phyloP scores from a whole-genome alignment of 1,140 invertebrate genomes.

The Pseudomyrmex dendroicus region DNA sequence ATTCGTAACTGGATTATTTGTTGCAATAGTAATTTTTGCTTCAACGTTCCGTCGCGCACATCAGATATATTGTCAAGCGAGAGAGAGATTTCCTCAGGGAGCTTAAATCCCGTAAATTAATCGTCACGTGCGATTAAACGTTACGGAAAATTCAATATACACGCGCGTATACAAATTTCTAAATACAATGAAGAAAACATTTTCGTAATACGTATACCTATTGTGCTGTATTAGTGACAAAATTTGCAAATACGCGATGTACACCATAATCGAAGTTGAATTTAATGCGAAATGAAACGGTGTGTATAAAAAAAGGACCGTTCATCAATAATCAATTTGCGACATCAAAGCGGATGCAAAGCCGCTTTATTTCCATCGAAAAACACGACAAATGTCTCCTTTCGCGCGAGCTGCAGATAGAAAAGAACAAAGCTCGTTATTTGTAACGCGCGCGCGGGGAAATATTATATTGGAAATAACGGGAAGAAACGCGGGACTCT shows the following conservation, averaged over 20 bases:
- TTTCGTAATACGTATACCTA: not conserved
- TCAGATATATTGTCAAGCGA: constrained; percentile 20
- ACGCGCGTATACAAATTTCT: not conserved
- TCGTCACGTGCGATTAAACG: constrained; percentile 10
- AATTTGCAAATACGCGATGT: not conserved
- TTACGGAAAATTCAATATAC: too few species aligned
- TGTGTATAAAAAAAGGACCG: not conserved
- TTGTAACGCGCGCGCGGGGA: not conserved
- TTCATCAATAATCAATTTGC: not conserved
- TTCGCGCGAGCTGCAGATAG: not conserved
- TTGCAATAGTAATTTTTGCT: constrained; percentile 67
- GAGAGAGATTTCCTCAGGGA: constrained; percentile 65
- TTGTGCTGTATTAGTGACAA: not conserved
- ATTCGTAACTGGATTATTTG: constrained; percentile 63
- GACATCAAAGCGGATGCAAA: constrained; percentile 10
- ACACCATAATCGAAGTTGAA: not conserved
- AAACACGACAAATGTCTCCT: not conserved
- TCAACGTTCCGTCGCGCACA: constrained; percentile 19
- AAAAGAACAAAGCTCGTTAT: constrained; percentile 8
- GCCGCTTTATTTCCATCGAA: not conserved
- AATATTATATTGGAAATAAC: constrained; percentile 48
- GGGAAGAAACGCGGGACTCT: not conserved
- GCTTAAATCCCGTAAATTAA: constrained; percentile 12
- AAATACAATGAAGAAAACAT: not conserved
- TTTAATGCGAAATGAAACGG: not conserved